phyloP scores from a whole-genome alignment of 2,888 invertebrate genomes.

The Amphipoea lucens region DNA sequence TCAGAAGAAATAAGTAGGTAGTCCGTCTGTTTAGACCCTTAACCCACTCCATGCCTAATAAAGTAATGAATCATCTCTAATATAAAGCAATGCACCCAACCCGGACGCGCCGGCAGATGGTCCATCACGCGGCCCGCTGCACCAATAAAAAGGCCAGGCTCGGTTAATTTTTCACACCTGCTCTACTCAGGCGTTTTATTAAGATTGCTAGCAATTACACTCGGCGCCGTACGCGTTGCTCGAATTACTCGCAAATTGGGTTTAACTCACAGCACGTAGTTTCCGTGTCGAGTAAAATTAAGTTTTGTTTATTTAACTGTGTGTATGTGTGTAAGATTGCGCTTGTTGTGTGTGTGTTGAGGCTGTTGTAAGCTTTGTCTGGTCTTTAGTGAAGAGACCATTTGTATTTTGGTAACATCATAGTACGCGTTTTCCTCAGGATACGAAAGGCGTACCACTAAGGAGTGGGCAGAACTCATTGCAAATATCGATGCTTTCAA shows the following conservation, averaged over 20 bases:
- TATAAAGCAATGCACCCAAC: conserved; percentile 52
- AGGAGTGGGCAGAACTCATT: background rate
- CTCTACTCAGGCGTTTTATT: conserved; percentile 66
- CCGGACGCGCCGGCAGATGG: conserved; percentile 45
- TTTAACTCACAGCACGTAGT: conserved; percentile 59
- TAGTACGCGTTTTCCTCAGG: background rate
- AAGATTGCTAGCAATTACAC: conserved; percentile 71
- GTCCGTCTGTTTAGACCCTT: no score
- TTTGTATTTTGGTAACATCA: background rate
- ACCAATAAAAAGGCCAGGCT: conserved; percentile 63
- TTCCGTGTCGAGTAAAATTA: conserved; percentile 54
- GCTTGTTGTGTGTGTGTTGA: conserved; percentile 26
- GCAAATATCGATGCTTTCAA: background rate
- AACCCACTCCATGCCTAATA: conserved; percentile 2
- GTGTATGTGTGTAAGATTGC: conserved; percentile 30
- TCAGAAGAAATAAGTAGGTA: background rate
- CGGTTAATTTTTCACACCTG: conserved; percentile 73
- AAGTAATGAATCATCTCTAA: conserved; percentile 54
- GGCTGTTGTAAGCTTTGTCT: conserved; percentile 10
- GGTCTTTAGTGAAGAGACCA: background rate
- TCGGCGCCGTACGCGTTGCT: conserved; percentile 42
- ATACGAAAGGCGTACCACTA: background rate
- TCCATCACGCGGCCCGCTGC: conserved; percentile 24
- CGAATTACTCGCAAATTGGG: conserved; percentile 63
- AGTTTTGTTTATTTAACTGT: conserved; percentile 62